These are phyloP conservation scores for Drosophila rhopaloa DNA, from an alignment of 1,140 invertebrate species.

Conservation along the genomic window DNA sequence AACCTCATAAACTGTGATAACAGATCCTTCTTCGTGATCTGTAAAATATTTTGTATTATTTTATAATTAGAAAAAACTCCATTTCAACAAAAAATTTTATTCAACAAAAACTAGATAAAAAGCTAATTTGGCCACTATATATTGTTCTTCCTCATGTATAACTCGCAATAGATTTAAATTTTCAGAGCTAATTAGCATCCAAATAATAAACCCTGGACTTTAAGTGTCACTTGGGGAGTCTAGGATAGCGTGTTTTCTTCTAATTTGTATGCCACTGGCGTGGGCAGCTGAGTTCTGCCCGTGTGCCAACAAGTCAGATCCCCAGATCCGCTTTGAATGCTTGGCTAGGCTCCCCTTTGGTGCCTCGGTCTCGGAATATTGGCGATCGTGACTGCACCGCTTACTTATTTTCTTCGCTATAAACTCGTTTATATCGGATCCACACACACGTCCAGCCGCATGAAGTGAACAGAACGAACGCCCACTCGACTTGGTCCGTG, in stretches of 20 bases:
- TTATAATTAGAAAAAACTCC: no score
- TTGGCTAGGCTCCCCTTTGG: conserved; percentile 31
- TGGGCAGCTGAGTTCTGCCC: conserved; percentile 46
- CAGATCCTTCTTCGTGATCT: no score
- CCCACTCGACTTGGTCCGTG: conserved; percentile 61
- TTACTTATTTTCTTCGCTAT: conserved; percentile 38
- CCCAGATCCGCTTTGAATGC: conserved; percentile 33
- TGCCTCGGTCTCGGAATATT: conserved; percentile 31
- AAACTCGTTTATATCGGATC: conserved; percentile 63
- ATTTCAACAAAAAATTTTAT: no score
- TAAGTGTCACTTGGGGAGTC: not conserved
- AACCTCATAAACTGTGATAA: no score
- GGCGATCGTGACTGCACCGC: conserved; percentile 56
- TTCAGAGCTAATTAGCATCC: not conserved
- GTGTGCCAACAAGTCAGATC: not conserved
- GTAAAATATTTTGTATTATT: no score
- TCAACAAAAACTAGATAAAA: no score
- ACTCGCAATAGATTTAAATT: no score
- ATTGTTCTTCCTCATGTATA: no score
- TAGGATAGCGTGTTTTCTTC: conserved; percentile 40
- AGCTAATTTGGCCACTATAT: no score
- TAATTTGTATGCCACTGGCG: conserved; percentile 60
- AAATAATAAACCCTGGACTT: not conserved
- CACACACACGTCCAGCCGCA: conserved; percentile 23
- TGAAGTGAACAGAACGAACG: conserved; percentile 25